Conservation (phyloP, 2,113 vertebrate species). For the Callorhinus ursinus region DNA sequence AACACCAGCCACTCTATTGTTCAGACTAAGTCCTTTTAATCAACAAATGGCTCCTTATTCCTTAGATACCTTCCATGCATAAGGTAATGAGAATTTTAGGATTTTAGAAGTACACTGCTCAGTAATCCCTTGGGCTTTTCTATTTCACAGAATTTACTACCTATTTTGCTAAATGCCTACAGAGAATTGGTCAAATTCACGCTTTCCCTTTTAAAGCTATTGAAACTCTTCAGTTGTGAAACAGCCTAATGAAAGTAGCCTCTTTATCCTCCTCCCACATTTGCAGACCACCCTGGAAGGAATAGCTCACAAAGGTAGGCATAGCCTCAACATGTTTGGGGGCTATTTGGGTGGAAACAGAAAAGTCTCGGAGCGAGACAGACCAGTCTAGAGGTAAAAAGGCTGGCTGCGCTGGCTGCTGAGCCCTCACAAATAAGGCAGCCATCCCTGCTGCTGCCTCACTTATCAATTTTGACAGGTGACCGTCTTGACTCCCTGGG, state of each 20-base stretch:
- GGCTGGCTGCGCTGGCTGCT: constrained; percentile 74
- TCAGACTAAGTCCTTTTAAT: constrained; percentile 47
- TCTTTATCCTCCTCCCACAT: not conserved
- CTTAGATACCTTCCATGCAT: constrained; percentile 20
- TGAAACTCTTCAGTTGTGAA: constrained; percentile 65
- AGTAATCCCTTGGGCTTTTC: constrained; percentile 51
- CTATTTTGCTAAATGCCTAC: constrained; percentile 66
- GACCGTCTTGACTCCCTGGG: constrained; percentile 80
- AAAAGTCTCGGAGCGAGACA: constrained; percentile 81
- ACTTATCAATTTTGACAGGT: constrained; percentile 86
- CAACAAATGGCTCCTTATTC: constrained; percentile 19
- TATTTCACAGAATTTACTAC: constrained; percentile 71
- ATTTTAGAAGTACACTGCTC: constrained; percentile 53
- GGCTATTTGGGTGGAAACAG: constrained; percentile 79
- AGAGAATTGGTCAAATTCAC: constrained; percentile 69
- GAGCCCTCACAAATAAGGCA: constrained; percentile 81
- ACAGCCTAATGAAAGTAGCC: constrained; percentile 56
- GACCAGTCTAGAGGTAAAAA: constrained; percentile 78
- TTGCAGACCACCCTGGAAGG: constrained; percentile 1
- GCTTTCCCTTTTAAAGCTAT: constrained; percentile 51
- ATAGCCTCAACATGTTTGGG: constrained; percentile 47
- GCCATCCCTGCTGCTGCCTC: constrained; percentile 76
- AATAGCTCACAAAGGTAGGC: constrained; percentile 40
- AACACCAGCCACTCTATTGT: constrained; percentile 49
- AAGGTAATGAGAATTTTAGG: constrained; percentile 58